Conservation (phyloP, 2,113 vertebrate species). For the Calidris pugnax region DNA sequence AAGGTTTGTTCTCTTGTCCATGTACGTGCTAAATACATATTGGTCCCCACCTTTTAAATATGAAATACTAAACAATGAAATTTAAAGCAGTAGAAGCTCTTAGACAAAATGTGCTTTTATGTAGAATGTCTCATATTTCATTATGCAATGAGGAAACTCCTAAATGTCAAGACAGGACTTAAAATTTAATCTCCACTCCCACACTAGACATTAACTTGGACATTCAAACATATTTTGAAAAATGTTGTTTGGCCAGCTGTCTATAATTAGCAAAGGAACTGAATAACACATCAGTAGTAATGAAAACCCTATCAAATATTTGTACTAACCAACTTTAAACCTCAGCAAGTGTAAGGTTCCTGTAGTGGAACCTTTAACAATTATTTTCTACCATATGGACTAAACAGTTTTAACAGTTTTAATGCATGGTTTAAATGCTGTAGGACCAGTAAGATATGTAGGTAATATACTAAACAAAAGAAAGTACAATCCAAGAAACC, state of each 20-base stretch:
- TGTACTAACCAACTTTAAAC: background rate
- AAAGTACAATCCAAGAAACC: background rate
- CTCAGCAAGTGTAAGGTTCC: background rate
- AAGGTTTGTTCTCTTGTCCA: conserved; percentile 8
- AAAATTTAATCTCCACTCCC: background rate
- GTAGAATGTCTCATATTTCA: background rate
- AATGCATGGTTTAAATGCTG: background rate
- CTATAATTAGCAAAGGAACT: background rate
- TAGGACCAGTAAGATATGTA: background rate
- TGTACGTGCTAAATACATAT: background rate
- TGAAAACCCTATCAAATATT: background rate
- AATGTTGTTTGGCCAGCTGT: background rate
- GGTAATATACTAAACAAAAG: background rate
- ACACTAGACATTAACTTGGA: background rate
- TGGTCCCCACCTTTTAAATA: background rate
- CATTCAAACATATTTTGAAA: background rate
- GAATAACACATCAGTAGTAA: background rate
- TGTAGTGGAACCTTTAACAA: background rate
- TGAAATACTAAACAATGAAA: conserved; percentile 8
- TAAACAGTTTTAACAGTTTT: background rate
- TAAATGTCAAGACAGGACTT: background rate
- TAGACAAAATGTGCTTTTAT: background rate
- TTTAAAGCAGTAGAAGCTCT: background rate
- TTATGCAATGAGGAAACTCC: background rate
- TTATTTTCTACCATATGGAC: background rate